Percentiles rank a stretch among this genome's conserved stretches.
phyloP scores from a whole-genome alignment of 2,888 invertebrate species.

The Brenthis hecate region DNA sequence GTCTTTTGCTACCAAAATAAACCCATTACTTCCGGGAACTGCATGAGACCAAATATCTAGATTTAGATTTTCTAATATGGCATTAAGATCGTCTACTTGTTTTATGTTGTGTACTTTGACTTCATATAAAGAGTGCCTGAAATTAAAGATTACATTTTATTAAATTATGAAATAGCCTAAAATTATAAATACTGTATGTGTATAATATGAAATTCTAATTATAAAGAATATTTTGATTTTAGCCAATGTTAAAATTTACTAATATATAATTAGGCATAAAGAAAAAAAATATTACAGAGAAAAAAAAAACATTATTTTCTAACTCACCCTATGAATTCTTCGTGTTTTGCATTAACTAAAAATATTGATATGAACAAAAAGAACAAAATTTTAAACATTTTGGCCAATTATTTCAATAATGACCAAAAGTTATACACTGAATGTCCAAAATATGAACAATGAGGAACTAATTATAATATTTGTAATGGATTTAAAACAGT shows the following conservation, averaged over 20 bases:
- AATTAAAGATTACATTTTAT: constrained; percentile 30
- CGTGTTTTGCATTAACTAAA: constrained; percentile 57
- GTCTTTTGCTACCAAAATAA: constrained; percentile 54
- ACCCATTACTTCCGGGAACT: constrained; percentile 37
- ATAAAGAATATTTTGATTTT: too few relatives aligned
- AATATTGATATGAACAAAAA: constrained; percentile 47
- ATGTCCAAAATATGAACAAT: neutral
- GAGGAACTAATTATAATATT: constrained; percentile 6
- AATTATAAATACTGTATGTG: too few relatives aligned
- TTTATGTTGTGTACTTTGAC: constrained; percentile 42
- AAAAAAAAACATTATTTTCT: too few relatives aligned
- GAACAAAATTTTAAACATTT: constrained; percentile 45
- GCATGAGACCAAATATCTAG: constrained; percentile 59
- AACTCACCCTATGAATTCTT: constrained; percentile 63
- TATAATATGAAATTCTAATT: too few relatives aligned
- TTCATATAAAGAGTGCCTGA: constrained; percentile 50
- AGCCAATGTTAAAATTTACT: too few relatives aligned
- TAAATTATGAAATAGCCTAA: neutral
- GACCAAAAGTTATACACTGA: constrained; percentile 2
- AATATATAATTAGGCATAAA: too few relatives aligned
- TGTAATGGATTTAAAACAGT: neutral
- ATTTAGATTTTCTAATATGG: constrained; percentile 47
- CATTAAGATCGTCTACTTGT: constrained; percentile 48
- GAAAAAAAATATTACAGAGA: too few relatives aligned
- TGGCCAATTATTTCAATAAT: constrained; percentile 18